Conservation (phyloP, 1,140 invertebrate genomes). For the Chironomus striatipennis region DNA sequence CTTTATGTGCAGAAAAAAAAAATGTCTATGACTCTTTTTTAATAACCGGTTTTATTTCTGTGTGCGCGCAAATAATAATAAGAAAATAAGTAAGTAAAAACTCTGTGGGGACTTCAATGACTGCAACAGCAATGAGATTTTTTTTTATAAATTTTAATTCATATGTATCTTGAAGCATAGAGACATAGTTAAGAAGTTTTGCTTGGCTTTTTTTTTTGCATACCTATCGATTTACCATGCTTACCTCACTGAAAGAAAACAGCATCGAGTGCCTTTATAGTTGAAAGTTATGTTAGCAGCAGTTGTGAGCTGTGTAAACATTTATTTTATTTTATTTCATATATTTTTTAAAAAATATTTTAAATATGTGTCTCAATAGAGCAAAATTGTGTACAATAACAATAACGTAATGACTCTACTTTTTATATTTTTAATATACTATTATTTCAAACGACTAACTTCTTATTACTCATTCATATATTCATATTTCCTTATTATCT, state of each 20-base stretch:
- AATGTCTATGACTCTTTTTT: slow-evolving; percentile 3
- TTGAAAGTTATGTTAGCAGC: not conserved
- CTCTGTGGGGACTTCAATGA: slow-evolving; percentile 4
- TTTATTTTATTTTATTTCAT: too few relatives aligned
- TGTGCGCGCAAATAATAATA: not conserved
- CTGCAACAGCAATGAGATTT: slow-evolving; percentile 7
- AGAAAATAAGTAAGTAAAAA: not conserved
- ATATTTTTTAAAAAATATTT: too few relatives aligned
- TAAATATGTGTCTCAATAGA: slow-evolving; percentile 13
- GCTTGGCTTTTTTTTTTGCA: not conserved
- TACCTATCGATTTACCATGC: not conserved
- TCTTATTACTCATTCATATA: slow-evolving; percentile 9
- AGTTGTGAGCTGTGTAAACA: not conserved
- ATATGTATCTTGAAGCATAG: not conserved
- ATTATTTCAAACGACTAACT: not conserved
- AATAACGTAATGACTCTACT: slow-evolving; percentile 7
- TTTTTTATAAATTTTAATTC: not conserved
- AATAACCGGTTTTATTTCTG: not conserved
- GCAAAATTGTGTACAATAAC: slow-evolving; percentile 2
- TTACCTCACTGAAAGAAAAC: not conserved
- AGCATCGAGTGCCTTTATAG: not conserved
- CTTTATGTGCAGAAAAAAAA: not conserved
- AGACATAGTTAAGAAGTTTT: not conserved
- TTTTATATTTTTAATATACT: too few relatives aligned
- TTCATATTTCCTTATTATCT: slow-evolving; percentile 14